Evolutionary conservation across 2,797 vertebrate species (phyloP).

Genomic region (Limosa lapponica): DNA sequence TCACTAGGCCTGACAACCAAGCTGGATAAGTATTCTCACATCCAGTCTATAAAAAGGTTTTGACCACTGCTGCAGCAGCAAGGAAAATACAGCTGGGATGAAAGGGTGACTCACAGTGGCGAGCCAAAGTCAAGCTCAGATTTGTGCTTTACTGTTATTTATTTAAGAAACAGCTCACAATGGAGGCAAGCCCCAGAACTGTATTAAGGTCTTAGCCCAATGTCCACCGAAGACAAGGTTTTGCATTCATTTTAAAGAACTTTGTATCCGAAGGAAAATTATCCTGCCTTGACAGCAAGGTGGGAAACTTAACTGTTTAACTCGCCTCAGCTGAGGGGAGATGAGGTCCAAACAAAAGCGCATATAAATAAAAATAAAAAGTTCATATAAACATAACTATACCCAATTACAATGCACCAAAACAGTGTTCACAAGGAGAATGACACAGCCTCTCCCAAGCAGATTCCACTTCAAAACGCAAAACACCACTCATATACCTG

Average conservation of each 20-base stretch:
- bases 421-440: not conserved
- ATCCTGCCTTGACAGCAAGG: not conserved
- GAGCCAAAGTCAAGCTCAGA: not conserved
- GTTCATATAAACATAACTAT: not conserved
- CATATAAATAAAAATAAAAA: not conserved
- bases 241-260: not conserved
- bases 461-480: slow-evolving; percentile 10
- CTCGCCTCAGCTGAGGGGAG: not conserved
- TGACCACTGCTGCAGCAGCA: not conserved
- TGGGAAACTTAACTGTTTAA: not conserved
- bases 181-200: not conserved
- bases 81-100: not conserved
- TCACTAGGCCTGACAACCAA: not conserved
- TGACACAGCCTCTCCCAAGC: not conserved
- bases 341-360: not conserved
- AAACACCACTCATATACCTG: slow-evolving; percentile 79
- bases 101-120: not conserved
- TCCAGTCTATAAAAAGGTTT: not conserved
- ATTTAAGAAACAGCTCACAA: not conserved
- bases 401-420: not conserved
- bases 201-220: not conserved
- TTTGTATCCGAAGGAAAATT: not conserved
- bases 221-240: not conserved
- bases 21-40: not conserved
- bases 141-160: not conserved